Conservation (phyloP, 2,113 vertebrate genomes). For the Alethe castanea region DNA sequence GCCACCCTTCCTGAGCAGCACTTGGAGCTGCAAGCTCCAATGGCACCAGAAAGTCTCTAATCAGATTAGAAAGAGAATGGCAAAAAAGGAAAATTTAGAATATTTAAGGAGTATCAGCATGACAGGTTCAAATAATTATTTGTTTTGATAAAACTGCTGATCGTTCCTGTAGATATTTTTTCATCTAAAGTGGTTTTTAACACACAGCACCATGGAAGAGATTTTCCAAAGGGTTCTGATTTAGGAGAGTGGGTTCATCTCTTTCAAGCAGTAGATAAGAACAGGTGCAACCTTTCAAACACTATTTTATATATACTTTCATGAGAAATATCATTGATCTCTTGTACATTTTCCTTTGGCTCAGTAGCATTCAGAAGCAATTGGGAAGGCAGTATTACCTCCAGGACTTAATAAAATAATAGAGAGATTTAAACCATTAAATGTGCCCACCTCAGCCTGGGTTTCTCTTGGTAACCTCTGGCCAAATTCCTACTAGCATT, state of each 20-base stretch:
- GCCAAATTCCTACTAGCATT: background rate
- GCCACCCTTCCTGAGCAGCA: background rate
- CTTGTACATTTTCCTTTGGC: background rate
- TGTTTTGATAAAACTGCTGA: background rate
- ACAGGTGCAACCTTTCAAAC: background rate
- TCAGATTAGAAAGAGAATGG: background rate
- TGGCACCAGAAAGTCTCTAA: background rate
- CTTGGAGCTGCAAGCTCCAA: background rate
- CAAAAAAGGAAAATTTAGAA: background rate
- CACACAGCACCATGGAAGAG: background rate
- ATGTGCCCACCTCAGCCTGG: background rate
- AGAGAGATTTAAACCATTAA: background rate
- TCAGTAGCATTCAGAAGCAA: background rate
- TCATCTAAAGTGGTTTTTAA: background rate
- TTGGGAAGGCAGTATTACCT: background rate
- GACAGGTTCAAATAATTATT: background rate
- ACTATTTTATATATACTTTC: background rate
- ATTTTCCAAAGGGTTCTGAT: background rate
- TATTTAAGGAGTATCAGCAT: background rate
- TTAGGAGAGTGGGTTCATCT: background rate
- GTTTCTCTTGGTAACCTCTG: background rate
- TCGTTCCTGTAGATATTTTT: background rate
- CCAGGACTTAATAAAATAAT: background rate
- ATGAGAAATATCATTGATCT: background rate
- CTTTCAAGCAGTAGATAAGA: background rate